Evolutionary conservation across 2,888 invertebrate species (phyloP), one percentile per base, ranked within the genome.

Genomic region (Drosophila subquinaria): DNA sequence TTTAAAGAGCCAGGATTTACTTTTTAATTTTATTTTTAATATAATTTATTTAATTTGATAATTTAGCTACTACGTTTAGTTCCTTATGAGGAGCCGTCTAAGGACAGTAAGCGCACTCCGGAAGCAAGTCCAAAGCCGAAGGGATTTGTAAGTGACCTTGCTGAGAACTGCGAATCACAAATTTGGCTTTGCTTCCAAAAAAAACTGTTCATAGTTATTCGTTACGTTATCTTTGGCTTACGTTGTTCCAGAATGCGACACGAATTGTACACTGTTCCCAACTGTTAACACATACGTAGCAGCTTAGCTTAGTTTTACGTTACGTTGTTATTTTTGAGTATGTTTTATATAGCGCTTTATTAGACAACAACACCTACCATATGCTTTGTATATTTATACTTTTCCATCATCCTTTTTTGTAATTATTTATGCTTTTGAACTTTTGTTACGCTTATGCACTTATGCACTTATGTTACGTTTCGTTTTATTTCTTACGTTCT

Each of bases 41-140:
- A 64, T 57, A 56, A 65, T 79, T 73, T 66, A 42, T 68, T 47
- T 65, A 56, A 59, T 56, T 72, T 71, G 51, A 51, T 47, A 50
- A 72, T 77, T 69, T 81, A 92, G 92, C 87, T 92, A 20, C 80
- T 87, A 52, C 85, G 83, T 68, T 91, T 92, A 83, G 84, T 92
- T 70, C 91, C 92, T 23, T 86, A 84, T 40, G 86, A 90, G 38
- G 92, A 91, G 20, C n/a, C 36, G 13, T 33, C 17, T 59, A 85
- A 89, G 70, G 30, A 83, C 72, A 70, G 61, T 36, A 69, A 30
- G 60, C 23, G 10, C 52, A 73, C 62, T 66, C 71, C 40, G 69
- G 67, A 50, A 36, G 30, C 45, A 33, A 50, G 35, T 63, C 52
- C 51, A 60, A 43, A 43, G 57, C 40, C 55, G 8, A 70, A 4